These are phyloP conservation scores for Aelia acuminata DNA, from an alignment of 2,888 invertebrate genomes.

Conservation along the genomic window DNA sequence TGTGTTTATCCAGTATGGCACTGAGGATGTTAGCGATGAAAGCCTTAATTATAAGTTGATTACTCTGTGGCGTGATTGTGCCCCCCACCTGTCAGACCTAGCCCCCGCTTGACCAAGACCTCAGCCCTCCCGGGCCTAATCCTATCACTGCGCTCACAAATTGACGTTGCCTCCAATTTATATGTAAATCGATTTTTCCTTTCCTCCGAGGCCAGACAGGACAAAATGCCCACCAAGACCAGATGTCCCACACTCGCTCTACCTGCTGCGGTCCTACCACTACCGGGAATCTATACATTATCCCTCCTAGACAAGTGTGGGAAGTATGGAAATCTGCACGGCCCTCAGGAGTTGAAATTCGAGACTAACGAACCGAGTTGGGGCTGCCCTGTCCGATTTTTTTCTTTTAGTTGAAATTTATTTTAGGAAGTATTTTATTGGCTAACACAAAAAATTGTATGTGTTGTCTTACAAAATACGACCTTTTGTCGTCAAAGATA, in stretches of 20 bases:
- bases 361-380: constrained; percentile 27
- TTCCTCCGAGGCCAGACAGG: not conserved
- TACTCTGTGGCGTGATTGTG: not conserved
- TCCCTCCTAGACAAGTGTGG: constrained; percentile 34
- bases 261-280: not conserved
- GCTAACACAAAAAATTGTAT: not conserved
- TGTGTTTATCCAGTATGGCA: not conserved
- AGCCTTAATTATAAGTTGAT: not conserved
- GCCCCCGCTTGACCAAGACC: not conserved
- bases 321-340: constrained; percentile 44
- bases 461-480: no score
- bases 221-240: constrained; percentile 34
- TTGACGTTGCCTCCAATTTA: constrained; percentile 29
- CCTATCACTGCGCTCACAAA: constrained; percentile 21
- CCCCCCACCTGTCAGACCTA: not conserved
- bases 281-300: constrained; percentile 35
- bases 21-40: not conserved
- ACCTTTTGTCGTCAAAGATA: no score
- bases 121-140: not conserved
- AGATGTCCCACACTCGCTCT: constrained; percentile 17
- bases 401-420: not conserved
- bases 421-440: not conserved
- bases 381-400: not conserved
- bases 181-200: constrained; percentile 42
- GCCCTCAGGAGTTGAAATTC: not conserved